Evolutionary conservation across 1,140 invertebrate genomes (phyloP), one percentile per base, ranked within the genome.

Genomic region (Mamestra configurata): DNA sequence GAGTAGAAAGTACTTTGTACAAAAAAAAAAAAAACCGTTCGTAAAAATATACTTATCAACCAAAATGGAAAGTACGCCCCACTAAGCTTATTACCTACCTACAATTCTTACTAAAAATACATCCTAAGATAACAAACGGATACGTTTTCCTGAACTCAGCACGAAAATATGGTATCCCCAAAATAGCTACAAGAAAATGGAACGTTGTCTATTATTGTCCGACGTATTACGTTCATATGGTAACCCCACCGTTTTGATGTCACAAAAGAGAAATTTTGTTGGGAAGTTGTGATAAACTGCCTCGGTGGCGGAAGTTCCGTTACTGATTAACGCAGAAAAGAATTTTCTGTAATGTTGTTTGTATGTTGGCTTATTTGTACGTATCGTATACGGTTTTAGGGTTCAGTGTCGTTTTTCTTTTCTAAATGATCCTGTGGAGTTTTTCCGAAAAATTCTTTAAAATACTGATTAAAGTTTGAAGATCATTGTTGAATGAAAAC

Each of bases 231-330:
- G 20, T 31, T 40, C 18, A 18, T 20, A 76, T 76, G 72, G 72
- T 61, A 46, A 76, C 55, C 55, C 40, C 59, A 76, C 72, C 18
- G 31, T 57, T 61, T 46, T 15, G 64, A 82, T 82, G 82, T 86
- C 83, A 86, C 84, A 83, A 79, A 84, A 84, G 82, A 83, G 83
- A 86, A 81, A 84, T 84, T 82, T 78, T 43, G 70, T 72, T 68
- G 71, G 77, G 76, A 84, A 87, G 79, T 85, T 83, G 84, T 90
- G 87, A 90, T 86, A 88, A 89, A 90, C 85, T 88, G 81, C 84
- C 82, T 53, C 79, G 57, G 79, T 76, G 55, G 78, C 40, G 82
- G 80, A 85, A 86, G 55, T 87, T 88, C 82, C 82, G 53, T 22
- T 82, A 70, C 86, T 90, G 89, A 90, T 90, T 90, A 89, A 84